Evolutionary conservation across 2,113 vertebrate genomes (phyloP).

Genomic region (Salminus brasiliensis): DNA sequence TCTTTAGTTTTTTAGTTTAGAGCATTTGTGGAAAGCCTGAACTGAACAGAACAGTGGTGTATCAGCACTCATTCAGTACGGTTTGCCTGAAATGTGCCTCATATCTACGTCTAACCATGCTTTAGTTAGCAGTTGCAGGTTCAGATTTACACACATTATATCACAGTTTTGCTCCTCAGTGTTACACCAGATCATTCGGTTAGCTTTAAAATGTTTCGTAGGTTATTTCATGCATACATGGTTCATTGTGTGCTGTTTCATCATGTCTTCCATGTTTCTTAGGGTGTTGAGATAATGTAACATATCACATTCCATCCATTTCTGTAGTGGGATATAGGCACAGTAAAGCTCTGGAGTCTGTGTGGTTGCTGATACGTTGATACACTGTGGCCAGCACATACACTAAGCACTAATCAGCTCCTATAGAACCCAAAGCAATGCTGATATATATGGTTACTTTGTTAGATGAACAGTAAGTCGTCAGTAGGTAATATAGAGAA

Average conservation of each 20-base stretch:
- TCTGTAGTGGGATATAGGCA: too few relatives aligned
- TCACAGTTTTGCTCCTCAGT: background rate
- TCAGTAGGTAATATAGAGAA: background rate
- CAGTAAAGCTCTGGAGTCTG: too few relatives aligned
- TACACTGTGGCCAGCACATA: background rate
- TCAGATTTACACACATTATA: background rate
- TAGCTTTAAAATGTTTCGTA: background rate
- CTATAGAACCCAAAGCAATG: background rate
- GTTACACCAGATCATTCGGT: background rate
- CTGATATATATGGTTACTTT: background rate
- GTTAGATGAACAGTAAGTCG: background rate
- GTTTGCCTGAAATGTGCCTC: background rate
- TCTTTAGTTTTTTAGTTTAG: background rate
- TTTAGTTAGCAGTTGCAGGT: slow-evolving; percentile 15
- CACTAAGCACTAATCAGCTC: background rate
- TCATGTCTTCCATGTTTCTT: too few relatives aligned
- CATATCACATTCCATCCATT: too few relatives aligned
- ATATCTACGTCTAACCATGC: background rate
- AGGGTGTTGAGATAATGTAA: too few relatives aligned
- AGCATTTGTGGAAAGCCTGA: slow-evolving; percentile 19
- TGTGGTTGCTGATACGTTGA: too few relatives aligned
- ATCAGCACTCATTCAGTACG: slow-evolving; percentile 19
- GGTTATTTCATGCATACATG: too few relatives aligned
- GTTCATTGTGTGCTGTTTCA: background rate
- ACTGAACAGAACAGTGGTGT: slow-evolving; percentile 8